Base-by-base conservation (phyloP, 2,113 vertebrate species). In the Leucosticte australis region DNA sequence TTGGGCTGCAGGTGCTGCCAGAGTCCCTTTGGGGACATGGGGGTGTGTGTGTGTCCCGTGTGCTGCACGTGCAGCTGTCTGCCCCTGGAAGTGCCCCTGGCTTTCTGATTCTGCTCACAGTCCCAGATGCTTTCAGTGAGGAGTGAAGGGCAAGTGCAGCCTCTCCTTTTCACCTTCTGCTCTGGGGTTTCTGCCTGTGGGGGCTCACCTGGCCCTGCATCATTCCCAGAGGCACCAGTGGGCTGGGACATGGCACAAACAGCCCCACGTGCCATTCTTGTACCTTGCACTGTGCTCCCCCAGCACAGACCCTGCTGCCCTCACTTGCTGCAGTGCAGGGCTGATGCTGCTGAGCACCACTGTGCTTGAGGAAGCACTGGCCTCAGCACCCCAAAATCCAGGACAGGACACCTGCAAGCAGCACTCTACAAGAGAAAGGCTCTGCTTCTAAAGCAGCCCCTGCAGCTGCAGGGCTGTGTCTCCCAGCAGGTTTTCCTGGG, bases 1-100 rank as follows among this genome's bases (percentile, higher is more conserved):
- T 8, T 6, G 7, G 41, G 55, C 17, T 2, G 1, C 17, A 37
- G 24, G 26, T 6, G 49, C 68, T 87, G 73, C 35, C 77, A 73
- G 49, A 13, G 19, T 11, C 41, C 33, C 33, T 77, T 0, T 50
- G 63, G 49, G 39, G 26, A 33, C 0, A 1, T 10, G 16, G 15
- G 5, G 2, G 1, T 30, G 8, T 41, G 59, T 19, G 39, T 2
- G 26, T 15, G 20, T 13, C 53, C 42, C 13, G 0, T 11, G 33
- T 28, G 35, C 31, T 12, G 4, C 44, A 20, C 2, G 0, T 1
- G 2, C 13, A 50, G 11, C 35, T 84, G 11, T 20, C 44, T 64
- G 23, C n/a, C 21, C 41, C 63, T 81, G 60, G 49, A 65, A 47
- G 10, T 70, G 50, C 41, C 33, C 50, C 31, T 52, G 46, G n/a